A percentile compares a stretch with the other conserved stretches of the same genome.
Conservation (phyloP, 2,113 vertebrate genomes). For the Nerophis lumbriciformis region DNA sequence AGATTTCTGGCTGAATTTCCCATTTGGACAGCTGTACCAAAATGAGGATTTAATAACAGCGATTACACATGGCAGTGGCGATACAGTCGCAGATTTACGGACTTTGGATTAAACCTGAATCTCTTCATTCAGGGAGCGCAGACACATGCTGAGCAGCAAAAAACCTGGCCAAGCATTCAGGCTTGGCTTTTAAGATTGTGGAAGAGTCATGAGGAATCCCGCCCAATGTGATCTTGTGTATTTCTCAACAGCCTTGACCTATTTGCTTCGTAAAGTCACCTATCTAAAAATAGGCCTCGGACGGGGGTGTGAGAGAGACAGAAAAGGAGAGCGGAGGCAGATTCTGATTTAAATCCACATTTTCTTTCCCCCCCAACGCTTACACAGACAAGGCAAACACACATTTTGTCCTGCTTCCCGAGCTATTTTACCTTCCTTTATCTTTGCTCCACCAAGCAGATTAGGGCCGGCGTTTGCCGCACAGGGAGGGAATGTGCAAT, state of each 20-base stretch:
- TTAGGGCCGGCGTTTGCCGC: too few species aligned
- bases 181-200: slow-evolving; percentile 11
- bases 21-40: slow-evolving; percentile 13
- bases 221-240: slow-evolving; percentile 18
- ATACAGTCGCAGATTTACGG: slow-evolving; percentile 24
- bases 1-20: slow-evolving; percentile 19
- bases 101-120: slow-evolving; percentile 24
- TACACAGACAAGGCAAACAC: slow-evolving; percentile 3
- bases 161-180: slow-evolving; percentile 22
- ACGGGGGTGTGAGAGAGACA: slow-evolving; percentile 7
- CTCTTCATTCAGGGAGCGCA: background rate
- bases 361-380: background rate
- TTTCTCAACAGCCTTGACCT: slow-evolving; percentile 56
- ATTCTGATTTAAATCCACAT: slow-evolving; percentile 30
- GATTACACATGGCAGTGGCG: slow-evolving; percentile 6
- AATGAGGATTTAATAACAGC: slow-evolving; percentile 27
- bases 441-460: too few species aligned
- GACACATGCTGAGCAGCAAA: background rate
- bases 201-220: slow-evolving; percentile 31
- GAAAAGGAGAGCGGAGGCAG: slow-evolving; percentile 6
- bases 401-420: slow-evolving; percentile 4
- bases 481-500: slow-evolving; percentile 6
- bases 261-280: slow-evolving; percentile 55
- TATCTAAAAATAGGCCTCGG: slow-evolving; percentile 48
- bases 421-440: background rate